Conservation (phyloP, 2,113 vertebrate species). For the Lepisosteus osseus region DNA sequence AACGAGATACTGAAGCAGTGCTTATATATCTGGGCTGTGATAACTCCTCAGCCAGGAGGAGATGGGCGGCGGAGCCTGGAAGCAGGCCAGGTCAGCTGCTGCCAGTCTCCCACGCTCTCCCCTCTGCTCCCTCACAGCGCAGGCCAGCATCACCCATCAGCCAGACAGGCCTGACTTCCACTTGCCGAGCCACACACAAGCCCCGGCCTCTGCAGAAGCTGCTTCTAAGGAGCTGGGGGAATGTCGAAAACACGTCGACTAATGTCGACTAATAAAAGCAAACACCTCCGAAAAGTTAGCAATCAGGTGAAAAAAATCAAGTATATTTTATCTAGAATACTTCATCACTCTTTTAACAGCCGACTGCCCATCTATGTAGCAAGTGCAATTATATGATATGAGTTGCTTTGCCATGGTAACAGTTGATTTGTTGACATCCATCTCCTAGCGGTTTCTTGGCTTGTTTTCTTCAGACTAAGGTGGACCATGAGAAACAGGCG, state of each 20-base stretch:
- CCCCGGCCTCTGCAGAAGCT: neutral
- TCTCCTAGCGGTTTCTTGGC: too few species aligned
- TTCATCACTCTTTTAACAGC: too few species aligned
- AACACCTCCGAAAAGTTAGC: too few species aligned
- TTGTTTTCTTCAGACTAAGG: too few species aligned
- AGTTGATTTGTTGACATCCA: too few species aligned
- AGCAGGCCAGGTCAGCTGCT: neutral
- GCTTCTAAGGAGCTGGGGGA: neutral
- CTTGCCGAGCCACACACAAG: neutral
- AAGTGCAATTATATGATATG: too few species aligned
- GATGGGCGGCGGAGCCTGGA: neutral
- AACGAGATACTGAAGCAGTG: conserved; percentile 53
- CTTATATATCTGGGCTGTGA: conserved; percentile 46
- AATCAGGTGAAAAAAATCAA: too few species aligned
- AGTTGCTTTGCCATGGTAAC: too few species aligned
- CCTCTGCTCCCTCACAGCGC: neutral
- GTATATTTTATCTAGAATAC: too few species aligned
- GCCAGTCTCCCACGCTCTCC: conserved; percentile 11
- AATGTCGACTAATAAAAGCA: too few species aligned
- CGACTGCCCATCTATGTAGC: too few species aligned
- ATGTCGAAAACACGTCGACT: neutral
- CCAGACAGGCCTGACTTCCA: conserved; percentile 11
- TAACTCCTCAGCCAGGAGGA: conserved; percentile 1
- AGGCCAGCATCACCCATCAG: conserved; percentile 10
- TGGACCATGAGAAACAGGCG: too few species aligned